phyloP scores from a whole-genome alignment of 2,113 vertebrate genomes.

The Mystacornis crossleyi region DNA sequence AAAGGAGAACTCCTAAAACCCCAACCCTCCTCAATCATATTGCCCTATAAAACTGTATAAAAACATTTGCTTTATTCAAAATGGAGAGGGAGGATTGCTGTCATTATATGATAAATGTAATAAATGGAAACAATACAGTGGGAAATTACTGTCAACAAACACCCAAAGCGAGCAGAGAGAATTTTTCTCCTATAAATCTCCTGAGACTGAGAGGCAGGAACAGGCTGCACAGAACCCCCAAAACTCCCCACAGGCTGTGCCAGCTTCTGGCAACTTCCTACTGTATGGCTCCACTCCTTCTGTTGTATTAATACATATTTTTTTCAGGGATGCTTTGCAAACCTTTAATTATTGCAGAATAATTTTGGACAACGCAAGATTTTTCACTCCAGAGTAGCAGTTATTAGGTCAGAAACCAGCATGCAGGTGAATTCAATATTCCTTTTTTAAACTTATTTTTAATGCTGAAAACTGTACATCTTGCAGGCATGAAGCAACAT shows the following conservation, averaged over 20 bases:
- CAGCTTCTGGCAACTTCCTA: not conserved
- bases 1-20: too few species aligned
- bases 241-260: not conserved
- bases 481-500: not conserved
- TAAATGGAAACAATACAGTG: not conserved
- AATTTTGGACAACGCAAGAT: not conserved
- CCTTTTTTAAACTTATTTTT: not conserved
- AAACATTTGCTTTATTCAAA: not conserved
- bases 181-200: not conserved
- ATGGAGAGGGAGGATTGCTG: not conserved
- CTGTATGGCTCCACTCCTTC: not conserved
- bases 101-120: not conserved
- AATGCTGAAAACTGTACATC: not conserved
- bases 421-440: not conserved
- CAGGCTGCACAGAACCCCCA: rapidly evolving
- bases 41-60: not conserved
- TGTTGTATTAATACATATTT: not conserved
- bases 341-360: not conserved
- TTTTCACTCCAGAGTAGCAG: not conserved
- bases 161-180: not conserved
- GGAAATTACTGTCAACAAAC: not conserved
- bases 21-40: not conserved
- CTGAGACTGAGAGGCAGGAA: rapidly evolving
- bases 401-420: constrained; percentile 4
- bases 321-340: not conserved